These are phyloP conservation scores for Arnoldichthys spilopterus DNA, from an alignment of 2,797 vertebrate genomes.

Conservation along the genomic window DNA sequence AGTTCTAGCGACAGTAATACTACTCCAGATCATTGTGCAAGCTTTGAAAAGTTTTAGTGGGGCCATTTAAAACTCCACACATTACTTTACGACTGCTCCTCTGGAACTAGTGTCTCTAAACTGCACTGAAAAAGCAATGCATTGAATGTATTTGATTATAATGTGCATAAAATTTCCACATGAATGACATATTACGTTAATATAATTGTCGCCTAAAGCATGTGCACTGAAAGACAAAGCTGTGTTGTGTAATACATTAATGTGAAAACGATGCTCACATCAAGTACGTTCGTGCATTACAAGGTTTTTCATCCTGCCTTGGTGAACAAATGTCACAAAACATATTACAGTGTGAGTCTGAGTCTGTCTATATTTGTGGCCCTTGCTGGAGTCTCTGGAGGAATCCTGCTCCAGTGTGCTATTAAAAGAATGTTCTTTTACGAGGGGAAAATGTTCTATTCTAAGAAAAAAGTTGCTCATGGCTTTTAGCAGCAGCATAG, in stretches of 20 bases:
- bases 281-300: neutral
- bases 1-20: neutral
- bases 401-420: constrained; percentile 47
- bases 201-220: neutral
- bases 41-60: neutral
- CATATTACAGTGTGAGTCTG: neutral
- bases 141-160: too few relatives aligned
- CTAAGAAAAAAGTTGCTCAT: constrained; percentile 54
- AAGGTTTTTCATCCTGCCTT: neutral
- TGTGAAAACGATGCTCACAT: neutral
- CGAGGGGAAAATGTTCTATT: constrained; percentile 58
- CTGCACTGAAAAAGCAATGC: neutral
- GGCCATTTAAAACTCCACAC: neutral
- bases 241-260: neutral
- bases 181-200: neutral
- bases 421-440: constrained; percentile 66
- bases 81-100: neutral
- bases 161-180: too few relatives aligned
- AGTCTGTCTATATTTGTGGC: neutral
- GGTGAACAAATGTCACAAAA: neutral
- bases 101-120: neutral
- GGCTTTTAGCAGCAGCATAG: constrained; percentile 55
- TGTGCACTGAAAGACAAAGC: neutral
- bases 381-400: constrained; percentile 29
- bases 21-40: neutral